These are phyloP conservation scores for Thalassophryne amazonica DNA, from an alignment of 2,797 vertebrate species.

Conservation along the genomic window DNA sequence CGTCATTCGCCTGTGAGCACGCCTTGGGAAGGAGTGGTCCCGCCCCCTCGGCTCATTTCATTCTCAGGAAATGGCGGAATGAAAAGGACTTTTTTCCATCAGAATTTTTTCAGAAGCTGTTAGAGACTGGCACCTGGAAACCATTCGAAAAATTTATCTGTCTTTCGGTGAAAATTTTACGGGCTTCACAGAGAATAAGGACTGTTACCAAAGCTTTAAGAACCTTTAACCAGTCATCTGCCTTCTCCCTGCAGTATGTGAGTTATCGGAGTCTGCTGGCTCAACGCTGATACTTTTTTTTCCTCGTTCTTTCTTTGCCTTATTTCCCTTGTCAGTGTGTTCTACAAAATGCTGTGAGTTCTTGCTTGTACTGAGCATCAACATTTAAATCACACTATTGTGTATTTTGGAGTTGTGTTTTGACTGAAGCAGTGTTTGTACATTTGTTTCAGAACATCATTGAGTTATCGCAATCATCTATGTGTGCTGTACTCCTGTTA, in stretches of 20 bases:
- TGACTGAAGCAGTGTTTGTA: constrained; percentile 15
- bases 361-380: no score
- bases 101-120: no score
- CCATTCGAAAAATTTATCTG: no score
- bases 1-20: no score
- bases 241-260: constrained; percentile 57
- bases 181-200: no score
- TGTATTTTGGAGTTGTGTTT: not conserved
- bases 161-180: no score
- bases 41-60: no score
- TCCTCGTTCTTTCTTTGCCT: not conserved
- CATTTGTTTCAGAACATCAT: constrained; percentile 12
- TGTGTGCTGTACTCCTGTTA: constrained; percentile 58
- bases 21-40: no score
- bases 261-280: constrained; percentile 66
- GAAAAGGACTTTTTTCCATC: no score
- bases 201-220: constrained; percentile 45
- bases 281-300: constrained; percentile 26
- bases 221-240: constrained; percentile 69
- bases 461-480: constrained; percentile 33
- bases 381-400: constrained; percentile 9
- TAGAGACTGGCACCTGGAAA: no score
- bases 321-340: constrained; percentile 14
- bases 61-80: no score
- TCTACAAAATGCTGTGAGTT: constrained; percentile 1